phyloP scores from a whole-genome alignment of 2,888 invertebrate species.

The Ectemnius cavifrons region DNA sequence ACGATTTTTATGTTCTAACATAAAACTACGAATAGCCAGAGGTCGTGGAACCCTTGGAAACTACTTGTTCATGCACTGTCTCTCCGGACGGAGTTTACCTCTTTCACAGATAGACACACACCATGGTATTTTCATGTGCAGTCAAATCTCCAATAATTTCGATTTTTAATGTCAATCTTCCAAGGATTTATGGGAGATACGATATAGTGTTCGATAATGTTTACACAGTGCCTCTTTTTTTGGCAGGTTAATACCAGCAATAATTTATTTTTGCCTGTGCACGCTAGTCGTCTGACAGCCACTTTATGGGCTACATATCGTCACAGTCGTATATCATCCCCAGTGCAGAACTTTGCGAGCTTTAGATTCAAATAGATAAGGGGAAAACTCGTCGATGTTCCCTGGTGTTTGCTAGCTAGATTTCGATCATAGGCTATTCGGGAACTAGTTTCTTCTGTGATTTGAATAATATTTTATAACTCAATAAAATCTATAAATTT shows the following conservation, averaged over 20 bases:
- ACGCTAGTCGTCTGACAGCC: not conserved
- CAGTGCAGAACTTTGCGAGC: too few relatives aligned
- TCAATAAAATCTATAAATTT: too few relatives aligned
- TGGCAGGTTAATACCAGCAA: not conserved
- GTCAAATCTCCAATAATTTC: not conserved
- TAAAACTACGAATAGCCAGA: not conserved
- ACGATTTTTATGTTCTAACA: not conserved
- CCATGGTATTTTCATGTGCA: not conserved
- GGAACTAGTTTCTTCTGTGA: too few relatives aligned
- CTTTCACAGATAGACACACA: not conserved
- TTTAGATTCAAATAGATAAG: too few relatives aligned
- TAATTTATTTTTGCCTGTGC: not conserved
- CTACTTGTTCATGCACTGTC: not conserved
- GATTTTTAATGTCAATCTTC: not conserved
- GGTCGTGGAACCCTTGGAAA: not conserved
- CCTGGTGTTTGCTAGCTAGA: too few relatives aligned
- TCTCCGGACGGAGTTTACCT: not conserved
- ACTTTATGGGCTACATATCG: not conserved
- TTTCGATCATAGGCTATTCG: too few relatives aligned
- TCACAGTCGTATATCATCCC: not conserved
- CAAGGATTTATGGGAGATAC: not conserved
- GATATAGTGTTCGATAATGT: not conserved
- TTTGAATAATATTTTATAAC: too few relatives aligned
- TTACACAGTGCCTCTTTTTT: not conserved
- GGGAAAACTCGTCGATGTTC: too few relatives aligned